Base-by-base conservation (phyloP, 2,113 vertebrate genomes). In the Dasyornis broadbenti region DNA sequence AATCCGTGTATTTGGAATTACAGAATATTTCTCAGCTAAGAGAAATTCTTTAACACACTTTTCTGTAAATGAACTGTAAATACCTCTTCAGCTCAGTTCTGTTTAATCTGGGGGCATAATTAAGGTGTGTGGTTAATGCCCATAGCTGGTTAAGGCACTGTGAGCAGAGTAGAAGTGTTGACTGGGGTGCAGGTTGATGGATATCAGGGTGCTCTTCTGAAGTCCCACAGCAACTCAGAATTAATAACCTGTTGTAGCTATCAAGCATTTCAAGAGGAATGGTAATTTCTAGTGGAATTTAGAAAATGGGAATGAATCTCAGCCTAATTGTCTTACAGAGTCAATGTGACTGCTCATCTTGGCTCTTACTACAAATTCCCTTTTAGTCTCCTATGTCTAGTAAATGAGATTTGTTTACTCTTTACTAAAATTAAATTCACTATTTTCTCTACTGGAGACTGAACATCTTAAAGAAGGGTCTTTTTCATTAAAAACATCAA, bases 1-100 rank as follows among this genome's bases (percentile, higher is more conserved):
- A 40, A 6, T 92, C 76, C 66, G 89, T 86, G 35, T 80, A 63
- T 92, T 96, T 94, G 83, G 92, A 96, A 82, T 54, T 91, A 39
- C 15, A 33, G 77, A 77, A 64, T 50, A 35, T 71, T 90, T 95
- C 52, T 79, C 30, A 50, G 50, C 71, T 86, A 56, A 89, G 91
- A 78, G 6, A 79, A 47, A 18, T 56, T n/a, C 27, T 68, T 78
- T 42, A 82, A 39, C 3, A 6, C 12, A 7, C 56, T 89, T 47
- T 15, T 6, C 54, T 54, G 26, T 49, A 42, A 56, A 11, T 28
- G 45, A 52, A 37, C 15, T 26, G 13, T 6, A 31, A 54, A 82
- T 88, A 87, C 24, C 45, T 63, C 19, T 91, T 69, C 44, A 82
- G 49, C 63, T 81, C 21, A 12, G 17, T 73, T 96, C 84, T 81